A percentile compares a stretch with the other conserved stretches of the same genome.
Conservation (phyloP, 2,888 invertebrate species). For the Nezara viridula region DNA sequence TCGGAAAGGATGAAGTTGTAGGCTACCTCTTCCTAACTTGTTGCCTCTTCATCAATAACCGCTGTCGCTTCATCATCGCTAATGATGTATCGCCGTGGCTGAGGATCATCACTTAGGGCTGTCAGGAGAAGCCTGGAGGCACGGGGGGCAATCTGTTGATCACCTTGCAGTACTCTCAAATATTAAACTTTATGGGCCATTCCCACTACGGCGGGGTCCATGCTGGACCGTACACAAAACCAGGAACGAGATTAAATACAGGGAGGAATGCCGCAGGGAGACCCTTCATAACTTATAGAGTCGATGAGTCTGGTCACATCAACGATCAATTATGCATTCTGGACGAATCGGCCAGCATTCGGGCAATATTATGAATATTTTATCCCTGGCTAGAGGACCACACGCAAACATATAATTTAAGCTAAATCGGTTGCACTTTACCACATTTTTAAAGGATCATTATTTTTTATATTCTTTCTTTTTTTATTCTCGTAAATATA, state of each 20-base stretch:
- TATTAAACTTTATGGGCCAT: slow-evolving; percentile 25
- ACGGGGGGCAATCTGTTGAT: background rate
- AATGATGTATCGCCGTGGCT: background rate
- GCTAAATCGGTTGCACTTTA: background rate
- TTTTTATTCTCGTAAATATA: background rate
- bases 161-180: slow-evolving; percentile 10
- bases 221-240: background rate
- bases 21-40: background rate
- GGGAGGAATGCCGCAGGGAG: background rate
- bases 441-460: background rate
- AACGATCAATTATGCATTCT: background rate
- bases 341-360: background rate
- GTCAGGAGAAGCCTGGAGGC: background rate
- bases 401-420: background rate
- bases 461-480: background rate
- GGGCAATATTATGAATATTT: background rate
- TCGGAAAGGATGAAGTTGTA: background rate
- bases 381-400: background rate
- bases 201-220: background rate
- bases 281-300: background rate
- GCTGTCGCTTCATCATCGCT: slow-evolving; percentile 15
- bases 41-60: background rate
- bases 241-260: background rate
- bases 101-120: background rate
- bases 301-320: background rate